Base-by-base conservation (phyloP, 2,888 invertebrate genomes). In the Neoaliturus tenellus region DNA sequence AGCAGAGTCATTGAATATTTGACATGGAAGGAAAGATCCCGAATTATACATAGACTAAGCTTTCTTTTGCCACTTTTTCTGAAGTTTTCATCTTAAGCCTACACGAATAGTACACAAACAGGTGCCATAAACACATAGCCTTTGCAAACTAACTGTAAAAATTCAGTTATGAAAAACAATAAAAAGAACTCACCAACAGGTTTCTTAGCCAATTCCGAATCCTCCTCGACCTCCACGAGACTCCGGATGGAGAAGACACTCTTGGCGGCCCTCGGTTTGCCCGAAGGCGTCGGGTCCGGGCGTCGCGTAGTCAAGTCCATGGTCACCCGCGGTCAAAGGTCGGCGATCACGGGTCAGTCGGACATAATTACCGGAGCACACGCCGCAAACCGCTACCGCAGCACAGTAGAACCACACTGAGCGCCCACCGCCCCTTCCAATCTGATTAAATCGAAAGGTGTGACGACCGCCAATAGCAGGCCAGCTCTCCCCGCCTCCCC, bases 191-290 rank as follows among this genome's bases (percentile, higher is more conserved):
- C 55, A 82, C 82, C 82, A 51, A 69, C 41, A 28, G 73, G 73
- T 31, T 71, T 89, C 82, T 89, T 89, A n/a, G n/a, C n/a, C 23
- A 51, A 20, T 25, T 71, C 73, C 4, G 69, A 28, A 48, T 89
- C 89, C 55, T 93, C 92, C 75, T 91, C 92, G 69, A 93, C 90
- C 89, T 93, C 92, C 55, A 93, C 93, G 69, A 93, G 90, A 87
- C 92, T 93, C 80, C 93, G 89, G 82, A 93, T 93, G 83, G 93
- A 93, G 88, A 93, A 93, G 80, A 93, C 93, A 83, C 93, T 93
- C 87, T 93, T 93, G 31, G 93, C 93, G 12, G 92, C 91, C 44
- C 93, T 90, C 71, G 92, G 90, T 87, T 93, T 93, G 62, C 89
- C 91, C 87, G 81, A 44, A 28, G 71, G 44, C 6, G 82, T 33